Conservation (phyloP, 2,797 vertebrate genomes). For the Pempheris klunzingeri region DNA sequence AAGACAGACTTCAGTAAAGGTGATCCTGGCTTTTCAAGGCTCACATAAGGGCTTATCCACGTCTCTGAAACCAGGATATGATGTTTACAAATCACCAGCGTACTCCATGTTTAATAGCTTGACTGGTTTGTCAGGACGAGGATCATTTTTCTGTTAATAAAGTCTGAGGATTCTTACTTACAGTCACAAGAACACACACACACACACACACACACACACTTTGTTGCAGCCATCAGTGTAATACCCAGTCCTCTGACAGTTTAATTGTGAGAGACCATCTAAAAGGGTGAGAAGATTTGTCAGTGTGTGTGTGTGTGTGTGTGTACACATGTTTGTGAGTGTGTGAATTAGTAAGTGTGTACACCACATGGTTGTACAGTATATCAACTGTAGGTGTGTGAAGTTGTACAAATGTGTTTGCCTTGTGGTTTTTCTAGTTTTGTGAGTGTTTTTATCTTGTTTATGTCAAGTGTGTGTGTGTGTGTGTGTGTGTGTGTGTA, state of each 20-base stretch:
- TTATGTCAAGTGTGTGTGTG: neutral
- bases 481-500: neutral
- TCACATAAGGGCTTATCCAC: too few relatives aligned
- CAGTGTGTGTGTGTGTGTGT: slow-evolving; percentile 18
- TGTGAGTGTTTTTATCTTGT: neutral
- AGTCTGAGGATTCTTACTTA: neutral
- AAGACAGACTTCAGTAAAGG: too few relatives aligned
- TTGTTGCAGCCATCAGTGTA: slow-evolving; percentile 29
- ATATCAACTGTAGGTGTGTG: slow-evolving; percentile 10
- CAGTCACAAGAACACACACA: slow-evolving; percentile 10
- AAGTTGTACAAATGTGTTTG: neutral
- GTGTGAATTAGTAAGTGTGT: neutral
- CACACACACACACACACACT: slow-evolving; percentile 7
- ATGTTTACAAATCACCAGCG: neutral
- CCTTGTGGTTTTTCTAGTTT: neutral
- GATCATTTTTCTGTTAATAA: neutral
- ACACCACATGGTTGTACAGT: neutral
- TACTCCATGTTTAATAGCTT: neutral
- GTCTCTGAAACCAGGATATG: neutral
- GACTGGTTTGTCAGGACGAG: neutral
- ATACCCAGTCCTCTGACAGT: slow-evolving; percentile 36
- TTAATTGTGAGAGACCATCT: slow-evolving; percentile 31
- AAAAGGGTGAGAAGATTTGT: slow-evolving; percentile 38
- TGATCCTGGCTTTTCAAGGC: too few relatives aligned
- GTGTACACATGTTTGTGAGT: slow-evolving; percentile 2